These are phyloP conservation scores for Bryconaethiops microstoma DNA, from an alignment of 2,797 vertebrate genomes.

Conservation along the genomic window DNA sequence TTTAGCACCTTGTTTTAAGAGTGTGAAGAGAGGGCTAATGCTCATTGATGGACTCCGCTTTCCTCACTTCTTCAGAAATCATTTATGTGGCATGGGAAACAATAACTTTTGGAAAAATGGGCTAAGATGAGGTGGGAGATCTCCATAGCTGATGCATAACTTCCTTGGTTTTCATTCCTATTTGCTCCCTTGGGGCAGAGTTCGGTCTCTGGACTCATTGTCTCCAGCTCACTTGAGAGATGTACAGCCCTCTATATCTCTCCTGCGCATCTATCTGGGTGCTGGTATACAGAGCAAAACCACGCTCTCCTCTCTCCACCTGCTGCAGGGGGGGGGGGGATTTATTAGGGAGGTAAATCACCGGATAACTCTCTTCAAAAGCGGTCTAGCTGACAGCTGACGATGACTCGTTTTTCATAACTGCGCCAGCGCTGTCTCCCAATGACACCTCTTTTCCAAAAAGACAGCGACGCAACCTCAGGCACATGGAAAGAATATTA, in stretches of 20 bases:
- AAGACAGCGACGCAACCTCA: conserved; percentile 16
- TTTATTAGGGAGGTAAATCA: conserved; percentile 52
- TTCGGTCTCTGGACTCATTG: conserved; percentile 34
- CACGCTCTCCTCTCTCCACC: conserved; percentile 38
- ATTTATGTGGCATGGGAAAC: conserved; percentile 13
- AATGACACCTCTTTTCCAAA: conserved; percentile 26
- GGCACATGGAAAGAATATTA: conserved; percentile 36
- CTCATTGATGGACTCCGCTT: neutral
- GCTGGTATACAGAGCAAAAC: conserved; percentile 23
- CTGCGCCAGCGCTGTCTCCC: conserved; percentile 24
- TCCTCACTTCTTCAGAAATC: conserved; percentile 5
- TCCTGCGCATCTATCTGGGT: conserved; percentile 39
- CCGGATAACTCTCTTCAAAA: conserved; percentile 45
- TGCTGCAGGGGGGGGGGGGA: conserved; percentile 26
- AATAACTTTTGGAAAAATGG: conserved; percentile 13
- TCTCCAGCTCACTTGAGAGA: conserved; percentile 28
- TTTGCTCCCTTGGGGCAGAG: conserved; percentile 33
- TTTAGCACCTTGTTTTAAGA: neutral
- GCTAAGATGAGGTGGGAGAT: neutral
- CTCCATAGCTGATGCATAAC: conserved; percentile 26
- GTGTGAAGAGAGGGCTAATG: neutral
- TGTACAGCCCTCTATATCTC: conserved; percentile 38
- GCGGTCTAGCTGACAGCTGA: conserved; percentile 41
- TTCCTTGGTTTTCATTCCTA: conserved; percentile 29
- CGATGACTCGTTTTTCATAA: conserved; percentile 34